Conservation (phyloP, 2,113 vertebrate species). For the Jacana jacana region DNA sequence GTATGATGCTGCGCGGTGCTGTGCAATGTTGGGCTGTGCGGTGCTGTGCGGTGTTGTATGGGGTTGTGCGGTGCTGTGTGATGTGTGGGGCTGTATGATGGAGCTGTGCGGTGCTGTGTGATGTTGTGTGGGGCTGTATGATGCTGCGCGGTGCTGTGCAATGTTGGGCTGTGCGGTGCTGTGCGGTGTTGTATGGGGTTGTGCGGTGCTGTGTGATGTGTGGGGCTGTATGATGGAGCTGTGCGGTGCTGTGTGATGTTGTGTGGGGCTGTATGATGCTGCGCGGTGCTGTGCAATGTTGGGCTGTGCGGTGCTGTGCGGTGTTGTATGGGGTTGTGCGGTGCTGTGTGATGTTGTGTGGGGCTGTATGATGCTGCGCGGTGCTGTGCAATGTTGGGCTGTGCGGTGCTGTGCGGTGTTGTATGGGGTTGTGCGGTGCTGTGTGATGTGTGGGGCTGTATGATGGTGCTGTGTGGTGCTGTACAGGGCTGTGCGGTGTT, state of each 20-base stretch:
- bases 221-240: neutral
- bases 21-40: neutral
- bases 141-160: neutral
- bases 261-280: no score
- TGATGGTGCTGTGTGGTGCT: accelerated
- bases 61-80: neutral
- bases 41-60: neutral
- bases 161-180: neutral
- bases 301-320: neutral
- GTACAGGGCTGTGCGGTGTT: accelerated
- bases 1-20: no score
- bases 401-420: no score
- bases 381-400: neutral
- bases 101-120: neutral
- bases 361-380: neutral
- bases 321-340: neutral
- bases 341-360: accelerated
- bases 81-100: no score
- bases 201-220: no score
- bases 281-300: no score
- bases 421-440: no score
- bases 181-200: neutral
- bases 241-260: no score
- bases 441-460: no score
- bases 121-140: neutral